phyloP scores from a whole-genome alignment of 2,888 invertebrate species.

The Callimorpha dominula region DNA sequence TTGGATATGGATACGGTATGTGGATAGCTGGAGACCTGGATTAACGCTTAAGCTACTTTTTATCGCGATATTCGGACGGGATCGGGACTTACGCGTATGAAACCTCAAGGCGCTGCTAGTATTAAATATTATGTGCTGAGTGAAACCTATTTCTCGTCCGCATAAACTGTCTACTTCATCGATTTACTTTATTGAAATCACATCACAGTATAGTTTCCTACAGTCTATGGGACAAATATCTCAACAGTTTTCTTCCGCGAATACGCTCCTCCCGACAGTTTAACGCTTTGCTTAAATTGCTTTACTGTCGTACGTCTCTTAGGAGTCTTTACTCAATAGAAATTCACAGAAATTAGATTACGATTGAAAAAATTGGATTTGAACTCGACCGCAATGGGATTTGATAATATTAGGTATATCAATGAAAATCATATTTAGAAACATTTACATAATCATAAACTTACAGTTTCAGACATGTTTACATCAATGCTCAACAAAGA shows the following conservation, averaged over 20 bases:
- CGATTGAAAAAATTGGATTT: conserved; percentile 34
- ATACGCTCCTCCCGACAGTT: conserved; percentile 12
- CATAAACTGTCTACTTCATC: background rate
- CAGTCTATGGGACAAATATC: background rate
- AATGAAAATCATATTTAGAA: conserved; percentile 29
- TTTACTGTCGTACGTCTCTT: conserved; percentile 27
- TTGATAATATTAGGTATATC: conserved; percentile 16
- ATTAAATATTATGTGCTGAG: too few relatives aligned
- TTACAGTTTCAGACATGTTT: conserved; percentile 7
- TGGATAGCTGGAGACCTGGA: too few relatives aligned
- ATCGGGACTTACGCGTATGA: too few relatives aligned
- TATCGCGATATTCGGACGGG: too few relatives aligned
- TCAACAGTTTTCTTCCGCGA: background rate
- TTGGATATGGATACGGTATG: too few relatives aligned
- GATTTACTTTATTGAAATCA: background rate
- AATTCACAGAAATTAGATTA: conserved; percentile 41
- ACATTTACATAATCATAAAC: too few relatives aligned
- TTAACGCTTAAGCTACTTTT: too few relatives aligned
- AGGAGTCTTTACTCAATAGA: conserved; percentile 23
- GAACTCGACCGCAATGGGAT: conserved; percentile 24
- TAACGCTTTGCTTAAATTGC: conserved; percentile 30
- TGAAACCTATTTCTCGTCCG: background rate
- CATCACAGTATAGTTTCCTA: background rate
- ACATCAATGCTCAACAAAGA: background rate
- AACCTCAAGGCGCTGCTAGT: too few relatives aligned